Conservation (phyloP, 1,140 invertebrate species). For the Pseudomyrmex pallidus region DNA sequence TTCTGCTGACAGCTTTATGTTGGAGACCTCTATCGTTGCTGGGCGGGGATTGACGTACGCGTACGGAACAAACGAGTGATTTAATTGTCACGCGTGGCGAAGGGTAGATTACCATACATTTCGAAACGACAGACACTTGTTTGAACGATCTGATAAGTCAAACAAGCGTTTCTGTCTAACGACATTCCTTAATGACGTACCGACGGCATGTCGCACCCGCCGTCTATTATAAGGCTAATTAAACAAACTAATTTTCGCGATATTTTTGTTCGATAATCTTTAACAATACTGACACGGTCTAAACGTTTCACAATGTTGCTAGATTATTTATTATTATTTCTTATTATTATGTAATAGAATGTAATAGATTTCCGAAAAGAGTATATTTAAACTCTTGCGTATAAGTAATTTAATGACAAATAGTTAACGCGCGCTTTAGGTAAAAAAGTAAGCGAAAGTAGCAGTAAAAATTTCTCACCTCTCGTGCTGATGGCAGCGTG, state of each 20-base stretch:
- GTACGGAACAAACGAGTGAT: conserved; percentile 56
- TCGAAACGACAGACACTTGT: conserved; percentile 22
- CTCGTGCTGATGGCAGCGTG: conserved; percentile 80
- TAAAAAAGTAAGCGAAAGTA: too few relatives aligned
- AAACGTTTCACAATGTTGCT: not conserved
- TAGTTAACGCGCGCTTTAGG: too few relatives aligned
- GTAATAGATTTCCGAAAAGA: too few relatives aligned
- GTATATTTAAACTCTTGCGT: too few relatives aligned
- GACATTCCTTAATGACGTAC: conserved; percentile 39
- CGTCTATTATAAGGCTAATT: conserved; percentile 56
- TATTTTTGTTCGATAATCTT: conserved; percentile 51
- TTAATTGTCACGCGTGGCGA: conserved; percentile 57
- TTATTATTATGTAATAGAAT: not conserved
- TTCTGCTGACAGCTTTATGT: conserved; percentile 64
- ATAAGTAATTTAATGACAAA: not conserved
- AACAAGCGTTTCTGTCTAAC: conserved; percentile 61
- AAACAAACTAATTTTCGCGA: conserved; percentile 54
- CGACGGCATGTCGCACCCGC: conserved; percentile 39
- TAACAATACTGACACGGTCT: not conserved
- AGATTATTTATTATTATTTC: not conserved
- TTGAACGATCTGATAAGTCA: conserved; percentile 66
- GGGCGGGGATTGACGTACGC: not conserved
- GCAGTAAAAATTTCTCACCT: conserved; percentile 77
- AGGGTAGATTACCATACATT: conserved; percentile 45
- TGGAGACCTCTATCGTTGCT: not conserved